These are phyloP conservation scores for Leptocoma aspasia DNA, from an alignment of 2,113 vertebrate genomes.

Conservation along the genomic window DNA sequence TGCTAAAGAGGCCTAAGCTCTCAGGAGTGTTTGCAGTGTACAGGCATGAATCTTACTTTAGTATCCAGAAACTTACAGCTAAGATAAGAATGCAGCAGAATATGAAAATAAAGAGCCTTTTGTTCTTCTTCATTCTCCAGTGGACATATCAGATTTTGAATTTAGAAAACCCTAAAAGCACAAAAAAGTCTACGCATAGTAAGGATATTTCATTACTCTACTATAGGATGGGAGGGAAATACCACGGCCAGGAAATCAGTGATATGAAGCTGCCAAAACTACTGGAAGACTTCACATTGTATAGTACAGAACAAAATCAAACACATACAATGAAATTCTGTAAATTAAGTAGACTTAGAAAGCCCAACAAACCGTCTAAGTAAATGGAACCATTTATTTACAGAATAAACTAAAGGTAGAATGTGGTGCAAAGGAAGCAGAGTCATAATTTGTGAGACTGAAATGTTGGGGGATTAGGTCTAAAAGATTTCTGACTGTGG, in stretches of 20 bases:
- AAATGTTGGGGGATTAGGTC: not conserved
- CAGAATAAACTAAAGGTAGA: not conserved
- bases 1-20: not conserved
- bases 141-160: constrained; percentile 54
- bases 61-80: constrained; percentile 44
- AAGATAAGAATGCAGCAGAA: constrained; percentile 62
- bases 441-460: not conserved
- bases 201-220: not conserved
- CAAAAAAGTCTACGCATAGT: not conserved
- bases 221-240: not conserved
- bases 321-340: not conserved
- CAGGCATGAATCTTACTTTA: not conserved
- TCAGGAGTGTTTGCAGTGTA: not conserved
- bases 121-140: constrained; percentile 52
- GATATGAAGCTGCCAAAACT: not conserved
- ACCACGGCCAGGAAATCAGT: not conserved
- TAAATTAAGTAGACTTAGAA: not conserved
- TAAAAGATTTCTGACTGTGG: not conserved
- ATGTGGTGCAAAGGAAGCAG: not conserved
- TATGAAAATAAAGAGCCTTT: constrained; percentile 77
- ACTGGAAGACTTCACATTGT: not conserved
- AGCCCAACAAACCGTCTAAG: accelerated
- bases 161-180: constrained; percentile 35
- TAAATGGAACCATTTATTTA: not conserved
- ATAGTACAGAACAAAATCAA: not conserved